Percentiles rank a stretch among this genome's conserved stretches.
Conservation (phyloP, 2,888 invertebrate species). For the Cheilosia urbana region DNA sequence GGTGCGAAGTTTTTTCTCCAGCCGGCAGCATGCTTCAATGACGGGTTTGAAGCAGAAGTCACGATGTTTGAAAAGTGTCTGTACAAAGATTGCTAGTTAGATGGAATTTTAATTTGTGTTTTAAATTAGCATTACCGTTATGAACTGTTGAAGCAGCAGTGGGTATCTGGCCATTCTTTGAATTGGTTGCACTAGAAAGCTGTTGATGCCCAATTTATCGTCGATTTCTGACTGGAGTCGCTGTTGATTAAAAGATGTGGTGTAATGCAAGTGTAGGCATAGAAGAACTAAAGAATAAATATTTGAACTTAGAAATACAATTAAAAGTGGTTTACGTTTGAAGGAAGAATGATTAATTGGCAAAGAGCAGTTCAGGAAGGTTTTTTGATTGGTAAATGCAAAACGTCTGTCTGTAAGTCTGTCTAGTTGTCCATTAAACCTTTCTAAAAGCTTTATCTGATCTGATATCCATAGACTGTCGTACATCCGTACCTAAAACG, state of each 20-base stretch:
- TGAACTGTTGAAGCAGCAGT: conserved; percentile 81
- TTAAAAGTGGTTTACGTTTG: too few relatives aligned
- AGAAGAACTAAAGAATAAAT: too few relatives aligned
- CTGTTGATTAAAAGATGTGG: conserved; percentile 74
- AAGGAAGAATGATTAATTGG: too few relatives aligned
- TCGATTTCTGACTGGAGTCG: conserved; percentile 81
- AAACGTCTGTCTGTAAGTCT: too few relatives aligned
- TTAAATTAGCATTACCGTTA: conserved; percentile 78
- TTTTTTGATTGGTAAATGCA: too few relatives aligned
- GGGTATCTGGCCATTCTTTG: conserved; percentile 83
- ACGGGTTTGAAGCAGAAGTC: conserved; percentile 81
- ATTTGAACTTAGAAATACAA: too few relatives aligned
- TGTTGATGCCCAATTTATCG: conserved; percentile 83
- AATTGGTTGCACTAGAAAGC: conserved; percentile 83
- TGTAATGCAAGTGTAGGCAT: too few relatives aligned
- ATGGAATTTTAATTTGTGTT: neutral
- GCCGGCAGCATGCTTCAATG: conserved; percentile 82
- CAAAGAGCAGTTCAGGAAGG: too few relatives aligned
- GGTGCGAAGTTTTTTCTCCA: conserved; percentile 82
- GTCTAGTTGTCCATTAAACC: too few relatives aligned
- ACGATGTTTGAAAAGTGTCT: conserved; percentile 82
- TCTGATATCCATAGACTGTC: too few relatives aligned
- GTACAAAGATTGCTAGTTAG: neutral
- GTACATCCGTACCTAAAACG: too few relatives aligned
- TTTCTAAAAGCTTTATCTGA: too few relatives aligned